phyloP scores from a whole-genome alignment of 2,888 invertebrate genomes.

The Campoletis raptor region DNA sequence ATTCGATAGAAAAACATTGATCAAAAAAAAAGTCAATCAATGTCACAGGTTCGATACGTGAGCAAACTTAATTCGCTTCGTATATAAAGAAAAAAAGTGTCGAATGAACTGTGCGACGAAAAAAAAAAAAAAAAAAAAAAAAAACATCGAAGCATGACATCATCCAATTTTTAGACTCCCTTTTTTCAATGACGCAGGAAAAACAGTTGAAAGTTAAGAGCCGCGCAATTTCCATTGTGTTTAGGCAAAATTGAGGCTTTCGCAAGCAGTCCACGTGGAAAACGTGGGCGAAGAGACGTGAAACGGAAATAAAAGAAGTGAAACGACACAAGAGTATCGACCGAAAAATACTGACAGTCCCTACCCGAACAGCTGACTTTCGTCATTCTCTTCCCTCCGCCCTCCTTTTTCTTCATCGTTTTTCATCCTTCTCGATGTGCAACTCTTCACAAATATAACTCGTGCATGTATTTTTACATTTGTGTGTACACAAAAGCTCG shows the following conservation, averaged over 20 bases:
- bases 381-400: conserved; percentile 4
- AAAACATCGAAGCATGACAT: too few species aligned
- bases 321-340: conserved; percentile 24
- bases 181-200: neutral
- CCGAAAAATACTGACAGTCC: conserved; percentile 4
- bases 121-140: too few species aligned
- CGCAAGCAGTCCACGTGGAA: neutral
- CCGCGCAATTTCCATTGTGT: neutral
- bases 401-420: neutral
- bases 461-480: neutral
- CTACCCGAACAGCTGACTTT: conserved; percentile 31
- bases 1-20: neutral
- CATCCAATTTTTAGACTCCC: neutral
- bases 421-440: conserved; percentile 13
- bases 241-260: neutral
- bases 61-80: neutral
- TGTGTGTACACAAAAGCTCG: conserved; percentile 23
- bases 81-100: neutral
- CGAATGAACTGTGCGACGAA: neutral
- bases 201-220: neutral
- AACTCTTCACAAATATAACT: neutral
- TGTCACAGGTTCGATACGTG: neutral
- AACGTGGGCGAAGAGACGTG: neutral
- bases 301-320: neutral
- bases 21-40: neutral